Base-by-base conservation (phyloP, 1,140 invertebrate species). In the Drosophila bifasciata region DNA sequence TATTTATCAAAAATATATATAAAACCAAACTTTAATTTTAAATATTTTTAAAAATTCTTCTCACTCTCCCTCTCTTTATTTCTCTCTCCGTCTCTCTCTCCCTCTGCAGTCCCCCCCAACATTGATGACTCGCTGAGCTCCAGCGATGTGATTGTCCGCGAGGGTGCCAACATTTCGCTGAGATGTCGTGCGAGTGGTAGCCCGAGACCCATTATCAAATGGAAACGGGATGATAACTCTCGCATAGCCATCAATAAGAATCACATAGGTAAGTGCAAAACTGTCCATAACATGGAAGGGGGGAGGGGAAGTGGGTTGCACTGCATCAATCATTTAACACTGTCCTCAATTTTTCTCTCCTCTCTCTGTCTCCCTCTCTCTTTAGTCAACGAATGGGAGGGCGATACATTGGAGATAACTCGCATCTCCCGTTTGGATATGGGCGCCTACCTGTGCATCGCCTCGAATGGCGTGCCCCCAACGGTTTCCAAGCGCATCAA, bases 121-220 rank as follows among this genome's bases (percentile, higher is more conserved):
- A 98, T 98, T 80, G 96, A 97, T 85, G 96, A 98, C 92, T 95
- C 96, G 21, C 93, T 96, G 84, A 97, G 96, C 90, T 97, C 96
- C 76, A 96, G 96, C 76, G 97, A 98, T 91, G 96, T 97, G 28
- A 97, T 98, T 83, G 97, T 98, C n/a, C 93, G 97, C 36, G 97
- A 98, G 93, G 96, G 96, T 41, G 94, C 96, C 50, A 98, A 98
- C 92, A 96, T 98, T 49, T 96, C 95, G 16, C 93, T 98, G 63
- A 94, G 94, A 73, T 98, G 97, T 92, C 95, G 96, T 90, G 97
- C 97, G 46, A 95, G 95, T 62, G 97, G 97, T 83, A 97, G 96
- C 88, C 97, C 97, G 56, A 93, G 94, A 68, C 97, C 97, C 5
- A 95, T 93, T 71, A 96, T 98, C 79, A 97, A 96, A 91, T 98